phyloP scores from a whole-genome alignment of 64 coral and sea anemone species.

The Pachyseris speciosa region DNA sequence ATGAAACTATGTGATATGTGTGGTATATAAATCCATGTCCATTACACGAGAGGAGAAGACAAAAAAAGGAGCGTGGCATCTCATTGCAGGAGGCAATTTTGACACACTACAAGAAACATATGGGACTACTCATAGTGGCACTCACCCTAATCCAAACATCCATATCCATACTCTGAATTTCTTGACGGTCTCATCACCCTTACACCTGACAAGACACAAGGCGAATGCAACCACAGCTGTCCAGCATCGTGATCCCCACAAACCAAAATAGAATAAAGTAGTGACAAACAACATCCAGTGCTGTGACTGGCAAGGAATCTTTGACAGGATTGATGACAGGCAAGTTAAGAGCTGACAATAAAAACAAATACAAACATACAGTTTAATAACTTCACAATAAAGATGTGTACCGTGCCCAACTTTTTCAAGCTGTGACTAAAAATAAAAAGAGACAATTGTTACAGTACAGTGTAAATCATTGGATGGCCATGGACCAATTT shows the following conservation, averaged over 20 bases:
- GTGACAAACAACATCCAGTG: conserved; percentile 44
- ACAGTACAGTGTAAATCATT: no score
- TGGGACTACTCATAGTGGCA: no score
- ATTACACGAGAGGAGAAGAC: no score
- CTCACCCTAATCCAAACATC: conserved; percentile 82
- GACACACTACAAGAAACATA: no score
- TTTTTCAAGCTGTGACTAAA: no score
- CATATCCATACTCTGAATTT: conserved; percentile 36
- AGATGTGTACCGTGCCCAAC: no score
- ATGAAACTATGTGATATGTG: no score
- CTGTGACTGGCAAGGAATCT: not conserved
- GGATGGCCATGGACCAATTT: no score
- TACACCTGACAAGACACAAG: conserved; percentile 81
- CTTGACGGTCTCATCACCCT: not conserved
- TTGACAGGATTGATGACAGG: conserved; percentile 45
- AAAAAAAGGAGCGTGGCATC: no score
- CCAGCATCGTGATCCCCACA: conserved; percentile 78
- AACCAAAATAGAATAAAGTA: conserved; percentile 27
- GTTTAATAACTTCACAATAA: not conserved
- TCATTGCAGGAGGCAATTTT: no score
- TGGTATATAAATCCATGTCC: no score
- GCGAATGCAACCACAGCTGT: conserved; percentile 73
- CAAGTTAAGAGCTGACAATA: conserved; percentile 51
- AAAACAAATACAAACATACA: not conserved
- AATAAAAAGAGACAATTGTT: no score